These are phyloP conservation scores for Callaeas wilsoni DNA, from an alignment of 2,113 vertebrate genomes.

Conservation along the genomic window DNA sequence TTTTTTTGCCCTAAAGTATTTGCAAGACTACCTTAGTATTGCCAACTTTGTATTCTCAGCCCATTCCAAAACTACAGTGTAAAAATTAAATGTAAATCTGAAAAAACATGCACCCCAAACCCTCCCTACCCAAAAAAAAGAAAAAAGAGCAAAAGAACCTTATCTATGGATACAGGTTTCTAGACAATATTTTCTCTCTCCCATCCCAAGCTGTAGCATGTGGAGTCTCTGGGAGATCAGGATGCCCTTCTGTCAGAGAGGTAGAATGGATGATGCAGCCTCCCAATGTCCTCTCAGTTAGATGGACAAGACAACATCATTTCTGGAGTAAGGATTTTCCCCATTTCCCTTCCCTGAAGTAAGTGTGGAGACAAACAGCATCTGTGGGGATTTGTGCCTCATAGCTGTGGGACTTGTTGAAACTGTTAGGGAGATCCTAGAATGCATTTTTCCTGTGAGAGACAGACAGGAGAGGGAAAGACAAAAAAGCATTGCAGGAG, in stretches of 20 bases:
- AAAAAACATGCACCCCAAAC: neutral
- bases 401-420: neutral
- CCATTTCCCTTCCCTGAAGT: neutral
- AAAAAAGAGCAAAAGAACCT: neutral
- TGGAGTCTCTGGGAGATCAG: neutral
- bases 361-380: neutral
- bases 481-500: neutral
- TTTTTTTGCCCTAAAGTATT: neutral
- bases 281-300: neutral
- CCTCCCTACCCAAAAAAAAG: rapidly evolving
- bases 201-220: neutral
- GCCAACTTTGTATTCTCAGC: neutral
- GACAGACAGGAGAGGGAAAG: neutral
- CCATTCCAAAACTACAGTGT: neutral
- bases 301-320: neutral
- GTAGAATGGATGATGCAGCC: neutral
- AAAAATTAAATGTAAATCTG: neutral
- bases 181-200: neutral
- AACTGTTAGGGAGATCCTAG: neutral
- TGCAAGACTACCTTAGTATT: neutral
- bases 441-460: neutral
- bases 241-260: neutral
- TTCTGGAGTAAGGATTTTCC: neutral
- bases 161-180: neutral
- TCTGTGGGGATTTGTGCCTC: neutral